Evolutionary conservation across 2,113 vertebrate genomes (phyloP).

Genomic region (Cryptoleucopteryx plumbea): DNA sequence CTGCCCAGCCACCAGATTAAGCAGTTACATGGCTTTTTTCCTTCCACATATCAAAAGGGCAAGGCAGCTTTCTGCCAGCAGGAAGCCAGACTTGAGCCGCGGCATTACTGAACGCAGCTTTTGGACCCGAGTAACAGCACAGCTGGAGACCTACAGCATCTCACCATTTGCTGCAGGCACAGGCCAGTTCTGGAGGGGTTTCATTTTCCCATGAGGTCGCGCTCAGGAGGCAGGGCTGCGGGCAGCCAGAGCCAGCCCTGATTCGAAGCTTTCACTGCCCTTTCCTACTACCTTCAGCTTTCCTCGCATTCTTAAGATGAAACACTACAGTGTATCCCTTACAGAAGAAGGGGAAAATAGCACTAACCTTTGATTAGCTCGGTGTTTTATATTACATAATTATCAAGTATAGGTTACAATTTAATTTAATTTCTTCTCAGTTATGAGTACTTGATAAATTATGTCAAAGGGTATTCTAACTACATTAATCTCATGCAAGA

Average conservation of each 20-base stretch:
- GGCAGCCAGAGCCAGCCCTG: neutral
- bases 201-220: neutral
- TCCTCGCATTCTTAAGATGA: neutral
- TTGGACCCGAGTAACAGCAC: neutral
- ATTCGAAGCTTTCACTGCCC: neutral
- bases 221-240: neutral
- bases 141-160: neutral
- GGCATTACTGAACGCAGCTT: neutral
- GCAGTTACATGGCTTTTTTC: neutral
- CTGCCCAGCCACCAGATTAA: neutral
- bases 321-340: neutral
- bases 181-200: neutral
- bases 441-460: neutral
- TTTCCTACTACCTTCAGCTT: neutral
- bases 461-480: neutral
- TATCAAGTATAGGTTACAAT: neutral
- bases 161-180: neutral
- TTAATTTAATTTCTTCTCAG: neutral
- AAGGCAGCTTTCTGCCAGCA: neutral
- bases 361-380: neutral
- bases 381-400: neutral
- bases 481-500: neutral
- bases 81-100: neutral
- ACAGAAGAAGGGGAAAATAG: neutral
- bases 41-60: neutral